Base-by-base conservation (phyloP, 1,140 invertebrate species). In the Heliconius melpomene region DNA sequence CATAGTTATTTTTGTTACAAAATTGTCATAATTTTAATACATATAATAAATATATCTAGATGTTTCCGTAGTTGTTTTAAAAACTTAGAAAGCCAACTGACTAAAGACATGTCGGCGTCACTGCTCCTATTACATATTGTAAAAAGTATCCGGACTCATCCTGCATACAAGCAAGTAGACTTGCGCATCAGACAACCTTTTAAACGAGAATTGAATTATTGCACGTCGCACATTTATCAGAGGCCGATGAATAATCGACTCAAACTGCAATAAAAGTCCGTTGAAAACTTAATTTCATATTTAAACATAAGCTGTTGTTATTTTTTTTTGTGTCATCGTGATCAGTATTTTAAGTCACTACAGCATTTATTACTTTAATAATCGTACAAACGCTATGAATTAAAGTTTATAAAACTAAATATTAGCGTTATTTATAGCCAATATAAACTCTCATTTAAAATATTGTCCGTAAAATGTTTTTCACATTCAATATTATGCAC, bases 211-310 rank as follows among this genome's bases (percentile, higher is more conserved):
- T 90, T 90, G 88, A 91, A 91, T 92, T 93, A 92, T 93, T 92
- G 84, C 89, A 87, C 87, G 86, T 89, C 90, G 86, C 84, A 88
- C 90, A 93, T 94, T 91, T 90, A 92, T 93, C 91, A 93, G 85
- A 81, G 75, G 79, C 80, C 87, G 86, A 82, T 91, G 91, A 93
- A 88, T 93, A 91, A 93, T 93, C 87, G 89, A 82, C 84, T 85
- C 86, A 85, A 87, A 91, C 88, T 83, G 87, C 90, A 90, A 91
- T 88, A 87, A 90, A 85, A 88, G 86, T 85, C 84, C 84, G 87
- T 89, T 87, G 86, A 91, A 92, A 92, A 92, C 90, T 92, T 90
- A 93, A 93, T 92, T 94, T 90, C 87, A 84, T 88, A 90, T 92
- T 93, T 90, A 90, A 91, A 91, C 89, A 90, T 90, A 86, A 89